Evolutionary conservation across 2,797 vertebrate genomes (phyloP), one percentile per base, ranked within the genome.

Genomic region (Acomys russatus): DNA sequence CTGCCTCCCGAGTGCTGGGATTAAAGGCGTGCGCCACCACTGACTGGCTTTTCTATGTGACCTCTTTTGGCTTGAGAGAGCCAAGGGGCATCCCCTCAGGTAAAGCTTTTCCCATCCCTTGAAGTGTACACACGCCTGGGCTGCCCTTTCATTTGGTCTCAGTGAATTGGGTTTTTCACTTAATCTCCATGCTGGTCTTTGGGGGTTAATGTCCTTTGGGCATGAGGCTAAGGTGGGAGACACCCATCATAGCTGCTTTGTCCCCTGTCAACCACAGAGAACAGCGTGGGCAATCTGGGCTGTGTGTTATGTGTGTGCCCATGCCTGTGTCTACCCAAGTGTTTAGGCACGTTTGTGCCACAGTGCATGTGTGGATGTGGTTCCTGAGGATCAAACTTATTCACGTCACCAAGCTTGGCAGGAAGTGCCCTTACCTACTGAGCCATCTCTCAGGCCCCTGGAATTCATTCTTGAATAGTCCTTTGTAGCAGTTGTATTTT

Each of bases 61-160:
- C 25, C n/a, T 64, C 61, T 74, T 91, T 71, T 17, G n/a, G 7
- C 38, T 88, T 80, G 88, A 86, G n/a, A 79, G 97, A 97, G 56
- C 22, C 68, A 78, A 91, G 49, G 33, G 1, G 35, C 61, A 83
- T 12, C 20, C 66, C 3, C 20, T 51, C 28, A 78, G 51, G 74
- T 30, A 70, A 63, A 22, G 14, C 33, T 54, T 23, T 44, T 44
- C 44, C 44, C 44, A 44, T 44, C 44, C 4, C 44, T 44, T 3
- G 3, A 44, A 44, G 44, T 20, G 3, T 66, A n/a, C 80, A 3
- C 28, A 11, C 3, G 0, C n/a, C 44, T 44, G 33, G 30, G 22
- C 20, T 61, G 1, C 35, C 14, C 80, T 12, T 78, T 76, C 28
- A 30, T 20, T 15, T 11, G 18, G 77, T 68, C 64, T 51, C 51